A percentile compares a stretch with the other conserved stretches of the same genome.
Conservation (phyloP, 2,113 vertebrate species). For the Anguilla rostrata region DNA sequence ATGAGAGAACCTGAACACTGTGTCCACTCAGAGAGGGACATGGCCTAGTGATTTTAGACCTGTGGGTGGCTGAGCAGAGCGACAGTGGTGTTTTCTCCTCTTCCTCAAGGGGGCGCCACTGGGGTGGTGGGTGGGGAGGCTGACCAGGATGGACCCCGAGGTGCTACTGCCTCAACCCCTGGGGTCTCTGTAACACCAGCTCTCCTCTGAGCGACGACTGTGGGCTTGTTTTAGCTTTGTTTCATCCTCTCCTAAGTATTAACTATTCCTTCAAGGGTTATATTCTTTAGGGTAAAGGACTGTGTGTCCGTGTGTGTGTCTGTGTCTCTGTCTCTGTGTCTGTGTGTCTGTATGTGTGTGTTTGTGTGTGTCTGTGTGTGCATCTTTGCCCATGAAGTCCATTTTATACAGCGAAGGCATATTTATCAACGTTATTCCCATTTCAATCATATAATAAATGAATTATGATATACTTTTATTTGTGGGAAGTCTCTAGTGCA, state of each 20-base stretch:
- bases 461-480: not conserved
- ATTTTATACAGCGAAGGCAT: too few relatives aligned
- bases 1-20: too few relatives aligned
- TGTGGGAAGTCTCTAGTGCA: not conserved
- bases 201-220: not conserved
- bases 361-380: too few relatives aligned
- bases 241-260: not conserved
- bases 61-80: not conserved
- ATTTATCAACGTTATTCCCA: not conserved
- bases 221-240: not conserved
- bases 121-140: conserved; percentile 5
- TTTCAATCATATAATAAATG: not conserved
- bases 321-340: too few relatives aligned
- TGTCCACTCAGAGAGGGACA: too few relatives aligned
- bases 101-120: conserved; percentile 51
- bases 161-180: not conserved
- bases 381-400: too few relatives aligned
- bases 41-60: not conserved
- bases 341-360: too few relatives aligned
- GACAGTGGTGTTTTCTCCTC: conserved; percentile 66
- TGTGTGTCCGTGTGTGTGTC: too few relatives aligned
- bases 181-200: not conserved
- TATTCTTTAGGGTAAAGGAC: too few relatives aligned
- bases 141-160: conserved; percentile 29
- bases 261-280: too few relatives aligned